Conservation (phyloP, 2,113 vertebrate species). For the Ranitomeya imitator region DNA sequence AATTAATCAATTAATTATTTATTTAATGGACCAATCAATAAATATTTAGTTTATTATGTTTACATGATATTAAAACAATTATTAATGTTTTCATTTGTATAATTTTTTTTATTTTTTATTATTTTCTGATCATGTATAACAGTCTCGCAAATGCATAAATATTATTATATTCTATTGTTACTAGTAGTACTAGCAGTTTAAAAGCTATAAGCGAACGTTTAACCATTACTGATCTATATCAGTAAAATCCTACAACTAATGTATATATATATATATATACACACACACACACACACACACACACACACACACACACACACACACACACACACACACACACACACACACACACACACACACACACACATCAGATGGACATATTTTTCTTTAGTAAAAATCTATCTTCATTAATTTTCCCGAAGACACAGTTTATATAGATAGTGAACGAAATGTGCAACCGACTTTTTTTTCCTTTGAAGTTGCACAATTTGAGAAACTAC, state of each 20-base stretch:
- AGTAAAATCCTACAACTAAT: constrained; percentile 54
- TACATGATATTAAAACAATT: background rate
- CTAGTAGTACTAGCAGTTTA: constrained; percentile 51
- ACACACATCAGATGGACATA: background rate
- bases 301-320: no score
- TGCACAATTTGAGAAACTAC: background rate
- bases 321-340: no score
- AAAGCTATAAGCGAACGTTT: constrained; percentile 58
- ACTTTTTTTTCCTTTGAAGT: background rate
- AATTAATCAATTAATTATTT: background rate
- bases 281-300: no score
- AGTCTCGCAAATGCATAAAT: constrained; percentile 45
- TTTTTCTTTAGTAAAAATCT: background rate
- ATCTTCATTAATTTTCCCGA: background rate
- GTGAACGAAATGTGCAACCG: background rate
- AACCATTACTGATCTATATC: constrained; percentile 61
- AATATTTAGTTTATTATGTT: background rate
- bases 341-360: no score
- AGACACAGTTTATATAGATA: background rate
- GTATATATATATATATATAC: background rate
- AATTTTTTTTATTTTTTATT: background rate
- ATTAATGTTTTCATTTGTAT: background rate
- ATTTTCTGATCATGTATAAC: background rate
- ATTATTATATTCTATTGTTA: constrained; percentile 7
- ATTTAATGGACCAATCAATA: background rate